Conservation (phyloP, 2,113 vertebrate genomes). For the Megaceryle torquata region DNA sequence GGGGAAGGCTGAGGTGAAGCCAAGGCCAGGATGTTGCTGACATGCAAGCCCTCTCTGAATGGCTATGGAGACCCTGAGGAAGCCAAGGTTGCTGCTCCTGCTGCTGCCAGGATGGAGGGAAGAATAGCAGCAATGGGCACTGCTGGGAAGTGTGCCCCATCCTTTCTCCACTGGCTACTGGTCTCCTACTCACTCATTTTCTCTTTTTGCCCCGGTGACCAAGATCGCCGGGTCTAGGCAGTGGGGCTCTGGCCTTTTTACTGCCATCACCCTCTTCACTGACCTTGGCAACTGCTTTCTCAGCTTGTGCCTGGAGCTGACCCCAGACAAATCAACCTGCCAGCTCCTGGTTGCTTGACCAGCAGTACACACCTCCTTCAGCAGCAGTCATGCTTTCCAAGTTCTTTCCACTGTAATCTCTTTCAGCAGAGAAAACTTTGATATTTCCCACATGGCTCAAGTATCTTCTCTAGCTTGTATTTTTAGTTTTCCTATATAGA, state of each 20-base stretch:
- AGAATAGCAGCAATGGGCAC: not conserved
- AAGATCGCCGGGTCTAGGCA: not conserved
- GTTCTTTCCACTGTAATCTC: not conserved
- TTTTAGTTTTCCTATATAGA: not conserved
- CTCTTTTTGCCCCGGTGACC: not conserved
- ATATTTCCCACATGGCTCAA: not conserved
- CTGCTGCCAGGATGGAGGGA: not conserved
- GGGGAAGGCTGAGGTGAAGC: not conserved
- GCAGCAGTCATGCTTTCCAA: not conserved
- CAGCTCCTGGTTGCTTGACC: not conserved
- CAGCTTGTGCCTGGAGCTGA: not conserved
- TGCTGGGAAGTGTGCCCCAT: not conserved
- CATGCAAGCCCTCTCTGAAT: not conserved
- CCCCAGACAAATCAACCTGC: not conserved
- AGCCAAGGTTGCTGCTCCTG: not conserved
- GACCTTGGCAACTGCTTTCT: not conserved
- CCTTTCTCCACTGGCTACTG: rapidly evolving
- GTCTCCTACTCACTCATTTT: not conserved
- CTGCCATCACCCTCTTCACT: not conserved
- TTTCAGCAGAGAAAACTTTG: not conserved
- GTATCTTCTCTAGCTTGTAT: not conserved
- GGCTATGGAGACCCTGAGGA: not conserved
- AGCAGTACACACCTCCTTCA: not conserved
- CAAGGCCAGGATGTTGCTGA: not conserved
- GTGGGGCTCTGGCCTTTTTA: not conserved